Evolutionary conservation across 2,888 invertebrate genomes (phyloP), one percentile per base, ranked within the genome.

Genomic region (Cryptocheilus praepositus): DNA sequence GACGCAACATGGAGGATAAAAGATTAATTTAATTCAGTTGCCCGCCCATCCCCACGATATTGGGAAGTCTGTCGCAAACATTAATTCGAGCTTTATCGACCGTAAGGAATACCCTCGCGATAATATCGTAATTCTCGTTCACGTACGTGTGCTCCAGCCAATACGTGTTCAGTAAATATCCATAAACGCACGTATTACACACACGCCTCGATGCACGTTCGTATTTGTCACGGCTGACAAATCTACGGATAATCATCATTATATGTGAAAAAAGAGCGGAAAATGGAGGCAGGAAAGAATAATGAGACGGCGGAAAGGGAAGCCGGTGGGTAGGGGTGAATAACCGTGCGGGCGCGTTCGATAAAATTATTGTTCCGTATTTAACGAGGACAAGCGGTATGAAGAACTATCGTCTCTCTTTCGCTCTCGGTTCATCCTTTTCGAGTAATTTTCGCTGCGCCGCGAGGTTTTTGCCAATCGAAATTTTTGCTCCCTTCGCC

Each of bases 71-170:
- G 49, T 60, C 18, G 13, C 8, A 44, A 61, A 69, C 65, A 58
- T 64, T 69, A 71, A 72, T 63, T 61, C 67, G 60, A 56, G 58
- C 28, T 67, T 70, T 65, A 72, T 67, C 74, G 65, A 56, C 54
- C 62, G 45, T 25, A 57, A 66, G 54, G 15, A 44, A 65, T 22
- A 22, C 22, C n/a, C 8, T 22, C 45, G 67, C 52, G 54, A 67
- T 68, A 65, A 67, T 63, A 67, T 64, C 68, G 54, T 1, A 36
- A 36, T 36, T 36, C 44, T 0, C 21, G 7, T 22, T 8, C 13
- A 25, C 13, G 46, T n/a, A 22, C 22, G 49, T 19, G 28, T 46
- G 16, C n/a, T 13, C 13, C 3, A 16, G n/a, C 25, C 45, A 28
- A 7, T 28, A 28, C n/a, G n/a, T 28, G 36, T 1, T 1, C 36